Evolutionary conservation across 1,140 invertebrate genomes (phyloP), one percentile per base, ranked within the genome.

Genomic region (Saccostrea echinata): DNA sequence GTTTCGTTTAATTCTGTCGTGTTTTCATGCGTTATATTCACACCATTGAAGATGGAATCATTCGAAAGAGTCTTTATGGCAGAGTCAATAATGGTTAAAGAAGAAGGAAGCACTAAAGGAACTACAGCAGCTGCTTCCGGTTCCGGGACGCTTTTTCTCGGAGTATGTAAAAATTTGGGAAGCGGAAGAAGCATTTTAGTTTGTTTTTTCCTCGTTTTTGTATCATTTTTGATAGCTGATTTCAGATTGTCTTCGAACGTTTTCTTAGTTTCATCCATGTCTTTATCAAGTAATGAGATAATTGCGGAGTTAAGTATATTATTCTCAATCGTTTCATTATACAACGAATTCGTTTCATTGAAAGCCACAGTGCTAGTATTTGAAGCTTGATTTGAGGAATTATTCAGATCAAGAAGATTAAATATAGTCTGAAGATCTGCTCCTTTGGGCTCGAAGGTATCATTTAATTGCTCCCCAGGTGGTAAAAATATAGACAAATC

Each of bases 401-500:
- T 71, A 33, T 33, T 71, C 3, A 71, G 11, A 71, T 71, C 27
- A 11, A 71, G 27, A 71, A 71, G 68, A 71, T 71, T 71, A 9
- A 71, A 71, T 11, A 71, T 24, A 30, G 68, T 71, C 13, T 71
- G 68, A 71, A 71, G 16, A 30, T 71, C 68, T 33, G 68, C 30
- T 0, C 43, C 43, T 1, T 71, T 71, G 3, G 68, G 27, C 1
- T 27, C 68, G 4, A 16, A 24, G 8, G 68, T 71, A 0, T 71
- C 24, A 71, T 71, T 71, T 27, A 13, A 3, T 30, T 71, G 24
- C 27, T 71, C 68, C 4, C 16, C 68, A 16, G 68, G 68, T 11
- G 68, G 68, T 27, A 71, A 12, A 71, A 71, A 71, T 71, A 71
- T 30, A 13, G 68, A 71, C 27, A 71, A 71, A 71, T 71, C 68